These are phyloP conservation scores for Hololepta plana DNA, from an alignment of 2,888 invertebrate genomes.

Conservation along the genomic window DNA sequence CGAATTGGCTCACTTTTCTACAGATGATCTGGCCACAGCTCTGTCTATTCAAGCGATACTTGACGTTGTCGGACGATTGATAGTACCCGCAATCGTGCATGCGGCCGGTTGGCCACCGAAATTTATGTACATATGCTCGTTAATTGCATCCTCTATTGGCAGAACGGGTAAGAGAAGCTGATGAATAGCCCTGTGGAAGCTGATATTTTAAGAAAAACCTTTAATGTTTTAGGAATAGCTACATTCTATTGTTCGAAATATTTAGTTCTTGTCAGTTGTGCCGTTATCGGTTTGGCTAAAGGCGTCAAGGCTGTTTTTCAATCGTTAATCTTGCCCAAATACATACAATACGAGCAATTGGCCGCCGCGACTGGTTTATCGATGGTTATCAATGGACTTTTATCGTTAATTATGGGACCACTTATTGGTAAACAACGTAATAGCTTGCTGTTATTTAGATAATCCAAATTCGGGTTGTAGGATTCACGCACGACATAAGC, in stretches of 20 bases:
- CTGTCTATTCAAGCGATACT: slow-evolving; percentile 24
- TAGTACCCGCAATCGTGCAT: slow-evolving; percentile 23
- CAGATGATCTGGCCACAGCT: slow-evolving; percentile 21
- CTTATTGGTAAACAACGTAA: slow-evolving; percentile 19
- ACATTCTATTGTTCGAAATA: slow-evolving; percentile 13
- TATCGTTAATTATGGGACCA: slow-evolving; percentile 23
- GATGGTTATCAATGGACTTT: slow-evolving; percentile 22
- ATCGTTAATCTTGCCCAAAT: slow-evolving; percentile 24
- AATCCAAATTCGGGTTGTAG: slow-evolving; percentile 13
- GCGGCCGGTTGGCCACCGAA: slow-evolving; percentile 19
- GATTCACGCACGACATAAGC: slow-evolving; percentile 20
- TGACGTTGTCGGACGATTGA: slow-evolving; percentile 25
- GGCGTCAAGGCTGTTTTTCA: slow-evolving; percentile 26
- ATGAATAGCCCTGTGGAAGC: slow-evolving; percentile 1
- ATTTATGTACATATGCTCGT: slow-evolving; percentile 22
- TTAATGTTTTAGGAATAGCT: slow-evolving; percentile 17
- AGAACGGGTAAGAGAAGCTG: slow-evolving; percentile 20
- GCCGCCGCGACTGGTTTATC: slow-evolving; percentile 24
- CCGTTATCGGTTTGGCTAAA: slow-evolving; percentile 23
- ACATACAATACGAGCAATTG: slow-evolving; percentile 21
- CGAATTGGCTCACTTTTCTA: slow-evolving; percentile 20
- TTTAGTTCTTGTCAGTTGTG: slow-evolving; percentile 14
- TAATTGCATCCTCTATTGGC: slow-evolving; percentile 22
- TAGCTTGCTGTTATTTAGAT: not conserved
- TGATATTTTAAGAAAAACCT: no score